These are phyloP conservation scores for Cottus gobio DNA, from an alignment of 2,113 vertebrate species.

Conservation along the genomic window DNA sequence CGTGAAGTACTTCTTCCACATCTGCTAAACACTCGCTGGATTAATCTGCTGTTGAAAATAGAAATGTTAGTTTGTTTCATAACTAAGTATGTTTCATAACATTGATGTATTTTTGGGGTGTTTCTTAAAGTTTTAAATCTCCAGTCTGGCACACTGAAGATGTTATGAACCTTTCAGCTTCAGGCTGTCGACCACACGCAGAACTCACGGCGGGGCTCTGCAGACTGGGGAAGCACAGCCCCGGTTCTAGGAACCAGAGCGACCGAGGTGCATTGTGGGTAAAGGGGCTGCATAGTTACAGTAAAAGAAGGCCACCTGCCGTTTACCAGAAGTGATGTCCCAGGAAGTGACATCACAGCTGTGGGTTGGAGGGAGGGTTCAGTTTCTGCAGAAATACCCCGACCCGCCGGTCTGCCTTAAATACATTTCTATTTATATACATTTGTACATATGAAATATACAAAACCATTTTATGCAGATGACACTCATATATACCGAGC, in stretches of 20 bases:
- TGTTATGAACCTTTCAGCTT: too few species aligned
- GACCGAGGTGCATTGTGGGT: conserved; percentile 57
- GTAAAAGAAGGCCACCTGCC: conserved; percentile 49
- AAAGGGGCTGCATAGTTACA: conserved; percentile 59
- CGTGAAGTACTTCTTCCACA: neutral
- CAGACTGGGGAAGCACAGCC: conserved; percentile 56
- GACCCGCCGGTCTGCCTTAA: neutral
- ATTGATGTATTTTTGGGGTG: neutral
- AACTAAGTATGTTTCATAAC: too few species aligned
- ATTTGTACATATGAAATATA: neutral
- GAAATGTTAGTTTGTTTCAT: too few species aligned
- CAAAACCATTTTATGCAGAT: neutral
- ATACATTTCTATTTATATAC: neutral
- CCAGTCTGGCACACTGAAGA: too few species aligned
- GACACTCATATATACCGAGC: neutral
- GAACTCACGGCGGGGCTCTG: conserved; percentile 8
- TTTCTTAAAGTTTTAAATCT: neutral
- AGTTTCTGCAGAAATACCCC: conserved; percentile 29
- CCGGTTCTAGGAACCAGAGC: conserved; percentile 64
- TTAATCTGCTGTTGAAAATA: too few species aligned
- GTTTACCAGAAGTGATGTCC: conserved; percentile 72
- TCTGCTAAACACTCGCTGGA: neutral
- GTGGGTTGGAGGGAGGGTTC: neutral
- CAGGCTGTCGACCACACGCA: conserved; percentile 26
- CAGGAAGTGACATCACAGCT: conserved; percentile 55